phyloP scores from a whole-genome alignment of 2,113 vertebrate species.

The Anolis carolinensis region DNA sequence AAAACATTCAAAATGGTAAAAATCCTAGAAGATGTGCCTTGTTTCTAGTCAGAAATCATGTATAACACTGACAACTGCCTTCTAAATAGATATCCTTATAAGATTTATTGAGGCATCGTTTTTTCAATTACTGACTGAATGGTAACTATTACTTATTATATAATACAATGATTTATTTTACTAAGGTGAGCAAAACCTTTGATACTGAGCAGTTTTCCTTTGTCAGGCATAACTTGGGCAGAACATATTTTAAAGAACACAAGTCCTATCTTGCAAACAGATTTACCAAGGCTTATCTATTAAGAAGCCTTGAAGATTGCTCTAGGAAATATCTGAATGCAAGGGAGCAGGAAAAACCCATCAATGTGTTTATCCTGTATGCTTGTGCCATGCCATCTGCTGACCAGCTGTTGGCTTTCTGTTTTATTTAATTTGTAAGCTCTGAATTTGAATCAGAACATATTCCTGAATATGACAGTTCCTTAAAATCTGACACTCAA shows the following conservation, averaged over 20 bases:
- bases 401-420: conserved; percentile 35
- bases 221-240: neutral
- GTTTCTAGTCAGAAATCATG: neutral
- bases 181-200: neutral
- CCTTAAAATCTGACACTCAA: neutral
- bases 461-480: conserved; percentile 13
- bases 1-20: neutral
- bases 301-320: neutral
- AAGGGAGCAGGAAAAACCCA: conserved; percentile 16
- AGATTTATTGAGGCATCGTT: neutral
- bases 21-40: neutral
- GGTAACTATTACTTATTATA: neutral
- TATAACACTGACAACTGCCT: neutral
- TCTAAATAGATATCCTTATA: neutral
- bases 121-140: neutral
- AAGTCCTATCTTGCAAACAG: conserved; percentile 2
- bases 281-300: neutral
- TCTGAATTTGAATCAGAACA: conserved; percentile 1
- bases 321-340: conserved; percentile 20
- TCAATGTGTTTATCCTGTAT: conserved; percentile 4
- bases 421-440: conserved; percentile 19
- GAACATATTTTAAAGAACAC: neutral
- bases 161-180: too few species aligned
- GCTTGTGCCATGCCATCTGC: conserved; percentile 25
- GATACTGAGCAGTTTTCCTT: neutral